Conservation (phyloP, 1,140 invertebrate species). For the Aphis gossypii region DNA sequence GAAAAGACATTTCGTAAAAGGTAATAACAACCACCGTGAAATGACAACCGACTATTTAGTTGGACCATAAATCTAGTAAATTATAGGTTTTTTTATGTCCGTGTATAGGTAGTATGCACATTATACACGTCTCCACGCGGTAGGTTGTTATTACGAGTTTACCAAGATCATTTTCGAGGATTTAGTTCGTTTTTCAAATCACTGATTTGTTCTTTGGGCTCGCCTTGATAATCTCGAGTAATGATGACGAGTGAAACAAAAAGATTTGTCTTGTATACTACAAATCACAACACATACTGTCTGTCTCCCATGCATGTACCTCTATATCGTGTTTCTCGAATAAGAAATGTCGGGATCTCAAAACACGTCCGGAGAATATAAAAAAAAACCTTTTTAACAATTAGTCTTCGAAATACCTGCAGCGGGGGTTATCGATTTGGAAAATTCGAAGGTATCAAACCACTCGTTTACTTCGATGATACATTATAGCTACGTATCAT, state of each 20-base stretch:
- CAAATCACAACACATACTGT: background rate
- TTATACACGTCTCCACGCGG: background rate
- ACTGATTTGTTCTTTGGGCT: background rate
- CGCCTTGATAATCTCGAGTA: background rate
- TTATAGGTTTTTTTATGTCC: background rate
- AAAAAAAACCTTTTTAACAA: constrained; percentile 18
- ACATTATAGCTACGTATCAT: background rate
- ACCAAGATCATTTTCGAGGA: background rate
- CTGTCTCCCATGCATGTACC: background rate
- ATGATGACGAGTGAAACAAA: background rate
- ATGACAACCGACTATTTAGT: background rate
- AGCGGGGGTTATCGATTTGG: background rate
- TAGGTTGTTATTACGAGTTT: background rate
- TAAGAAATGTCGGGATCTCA: background rate
- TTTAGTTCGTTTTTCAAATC: constrained; percentile 18
- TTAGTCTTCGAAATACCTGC: background rate
- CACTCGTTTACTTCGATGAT: background rate
- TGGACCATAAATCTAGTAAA: background rate
- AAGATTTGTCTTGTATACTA: background rate
- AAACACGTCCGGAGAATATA: background rate
- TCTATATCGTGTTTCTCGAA: background rate
- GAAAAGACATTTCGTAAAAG: background rate
- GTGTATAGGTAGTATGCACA: background rate
- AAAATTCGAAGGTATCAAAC: background rate
- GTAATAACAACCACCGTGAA: background rate